Evolutionary conservation across 2,113 vertebrate genomes (phyloP), one percentile per base, ranked within the genome.

Genomic region (Antigone vipio): DNA sequence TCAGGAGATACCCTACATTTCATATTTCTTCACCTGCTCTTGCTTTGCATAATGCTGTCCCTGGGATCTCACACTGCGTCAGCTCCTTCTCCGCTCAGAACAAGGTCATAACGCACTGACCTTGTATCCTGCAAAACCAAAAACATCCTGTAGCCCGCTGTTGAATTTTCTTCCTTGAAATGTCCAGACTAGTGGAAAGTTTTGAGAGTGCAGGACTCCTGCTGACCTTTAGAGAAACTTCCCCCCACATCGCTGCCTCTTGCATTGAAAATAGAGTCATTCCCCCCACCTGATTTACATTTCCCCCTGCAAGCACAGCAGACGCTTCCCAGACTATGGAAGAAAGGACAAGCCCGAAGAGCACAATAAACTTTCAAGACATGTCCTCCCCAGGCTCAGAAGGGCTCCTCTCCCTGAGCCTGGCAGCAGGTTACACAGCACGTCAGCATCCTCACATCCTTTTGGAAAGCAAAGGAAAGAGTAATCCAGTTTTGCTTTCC

Each of bases 181-280:
- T 56, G 66, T 85, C 68, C 49, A 85, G 77, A 44, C 56, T 44
- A 44, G 21, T 18, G 38, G 18, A 44, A 81, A 77, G 30, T 29
- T 59, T 17, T 73, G 50, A 83, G 59, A 78, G 27, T 26, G 16
- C 14, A 3, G 35, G 66, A 87, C 53, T 89, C 44, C 47, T 72
- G 47, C 55, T 78, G 88, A 75, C 82, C 88, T 96, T 93, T 72
- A 85, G 53, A 89, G 72, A 93, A 85, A 55, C 69, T 77, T 94
- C 23, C 56, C 56, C 67, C 58, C 42, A 53, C 38, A 49, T 30
- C 0, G 0, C 30, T 59, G 88, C 47, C 50, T 92, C 93, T 47
- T 75, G 75, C 47, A 59, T 87, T 66, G 84, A 80, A 94, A 92
- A 58, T 19, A 77, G 35, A 77, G 44, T 56, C 40, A 3, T 77